Conservation (phyloP, 2,888 invertebrate species). For the Colletes collaris region DNA sequence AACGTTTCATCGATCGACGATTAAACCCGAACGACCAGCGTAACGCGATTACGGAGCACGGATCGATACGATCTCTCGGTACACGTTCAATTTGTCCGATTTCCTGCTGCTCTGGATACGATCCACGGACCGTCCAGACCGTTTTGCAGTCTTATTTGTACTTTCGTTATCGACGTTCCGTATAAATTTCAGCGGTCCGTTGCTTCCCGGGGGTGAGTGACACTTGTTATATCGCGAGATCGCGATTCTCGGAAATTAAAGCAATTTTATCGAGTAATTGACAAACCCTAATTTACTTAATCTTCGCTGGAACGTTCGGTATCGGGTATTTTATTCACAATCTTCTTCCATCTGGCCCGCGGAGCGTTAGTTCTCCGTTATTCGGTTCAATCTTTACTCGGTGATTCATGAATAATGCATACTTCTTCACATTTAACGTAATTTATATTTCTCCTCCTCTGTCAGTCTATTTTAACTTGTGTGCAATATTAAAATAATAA, state of each 20-base stretch:
- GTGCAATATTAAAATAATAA: too few species aligned
- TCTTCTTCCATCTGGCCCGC: background rate
- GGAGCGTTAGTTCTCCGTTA: too few species aligned
- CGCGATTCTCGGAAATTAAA: background rate
- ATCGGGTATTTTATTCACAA: background rate
- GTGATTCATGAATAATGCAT: too few species aligned
- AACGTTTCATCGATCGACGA: constrained; percentile 24
- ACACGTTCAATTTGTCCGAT: constrained; percentile 15
- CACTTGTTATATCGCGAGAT: too few species aligned
- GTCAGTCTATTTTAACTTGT: too few species aligned
- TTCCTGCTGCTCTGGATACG: constrained; percentile 13
- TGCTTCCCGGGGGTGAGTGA: background rate
- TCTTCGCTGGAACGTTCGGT: background rate
- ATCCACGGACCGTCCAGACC: background rate
- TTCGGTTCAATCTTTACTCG: too few species aligned
- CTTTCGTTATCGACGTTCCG: background rate
- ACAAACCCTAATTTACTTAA: too few species aligned
- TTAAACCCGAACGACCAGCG: constrained; percentile 22
- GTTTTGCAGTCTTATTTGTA: constrained; percentile 4
- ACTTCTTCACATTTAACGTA: too few species aligned
- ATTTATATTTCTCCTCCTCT: too few species aligned
- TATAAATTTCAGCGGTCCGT: background rate
- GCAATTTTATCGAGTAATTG: too few species aligned
- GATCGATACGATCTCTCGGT: constrained; percentile 10
- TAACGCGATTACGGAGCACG: constrained; percentile 26